Evolutionary conservation across 2,888 invertebrate genomes (phyloP).

Genomic region (Agrochola litura): DNA sequence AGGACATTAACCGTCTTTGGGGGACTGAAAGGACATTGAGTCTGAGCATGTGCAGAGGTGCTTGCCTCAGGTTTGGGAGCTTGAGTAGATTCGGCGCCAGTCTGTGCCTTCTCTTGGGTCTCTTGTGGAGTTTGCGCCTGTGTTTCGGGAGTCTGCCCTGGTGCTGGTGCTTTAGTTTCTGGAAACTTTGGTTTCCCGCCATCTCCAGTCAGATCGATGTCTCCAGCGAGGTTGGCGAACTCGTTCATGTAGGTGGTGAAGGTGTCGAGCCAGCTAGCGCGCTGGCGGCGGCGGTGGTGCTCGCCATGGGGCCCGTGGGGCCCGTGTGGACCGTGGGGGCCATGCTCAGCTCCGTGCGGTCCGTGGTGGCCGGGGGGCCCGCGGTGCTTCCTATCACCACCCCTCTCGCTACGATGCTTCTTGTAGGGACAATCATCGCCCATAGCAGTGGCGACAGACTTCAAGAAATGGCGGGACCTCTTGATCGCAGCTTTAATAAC

Average conservation of each 20-base stretch:
- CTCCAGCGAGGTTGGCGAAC: slow-evolving; percentile 88
- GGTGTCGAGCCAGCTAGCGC: slow-evolving; percentile 86
- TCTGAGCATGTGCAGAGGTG: slow-evolving; percentile 46
- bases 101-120: slow-evolving; percentile 49
- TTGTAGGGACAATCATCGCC: slow-evolving; percentile 75
- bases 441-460: slow-evolving; percentile 70
- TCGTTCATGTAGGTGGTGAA: slow-evolving; percentile 89
- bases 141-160: slow-evolving; percentile 36
- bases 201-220: slow-evolving; percentile 71
- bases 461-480: slow-evolving; percentile 83
- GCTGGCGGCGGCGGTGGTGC: slow-evolving; percentile 71
- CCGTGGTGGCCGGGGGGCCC: slow-evolving; percentile 64
- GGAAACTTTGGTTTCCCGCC: slow-evolving; percentile 61
- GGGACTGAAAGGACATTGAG: slow-evolving; percentile 47
- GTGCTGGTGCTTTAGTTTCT: slow-evolving; percentile 46
- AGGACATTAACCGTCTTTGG: slow-evolving; percentile 9
- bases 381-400: slow-evolving; percentile 70
- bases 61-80: slow-evolving; percentile 49
- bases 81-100: slow-evolving; percentile 55
- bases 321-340: slow-evolving; percentile 45
- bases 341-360: slow-evolving; percentile 52
- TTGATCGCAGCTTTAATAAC: slow-evolving; percentile 82
- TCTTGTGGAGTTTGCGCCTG: slow-evolving; percentile 49
- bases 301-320: slow-evolving; percentile 61
- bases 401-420: slow-evolving; percentile 74